These are phyloP conservation scores for Proterorhinus semilunaris DNA, from an alignment of 2,113 vertebrate genomes.

Conservation along the genomic window DNA sequence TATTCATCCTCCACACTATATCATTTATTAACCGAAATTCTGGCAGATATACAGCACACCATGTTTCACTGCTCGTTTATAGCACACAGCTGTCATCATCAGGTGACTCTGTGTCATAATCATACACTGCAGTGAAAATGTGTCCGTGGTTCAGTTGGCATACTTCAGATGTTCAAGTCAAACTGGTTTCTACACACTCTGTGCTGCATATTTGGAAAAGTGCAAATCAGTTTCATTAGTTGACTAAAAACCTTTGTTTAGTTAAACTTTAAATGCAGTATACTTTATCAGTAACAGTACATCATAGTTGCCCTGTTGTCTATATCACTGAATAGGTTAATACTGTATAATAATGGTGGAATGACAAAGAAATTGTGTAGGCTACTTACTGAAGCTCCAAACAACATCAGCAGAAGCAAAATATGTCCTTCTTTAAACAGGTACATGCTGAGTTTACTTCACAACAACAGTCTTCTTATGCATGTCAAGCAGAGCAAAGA, in stretches of 20 bases:
- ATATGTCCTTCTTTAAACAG: constrained; percentile 8
- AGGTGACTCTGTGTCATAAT: constrained; percentile 37
- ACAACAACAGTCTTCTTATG: fast-evolving
- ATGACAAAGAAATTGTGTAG: neutral
- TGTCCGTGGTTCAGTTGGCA: neutral
- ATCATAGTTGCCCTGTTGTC: neutral
- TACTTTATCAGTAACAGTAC: neutral
- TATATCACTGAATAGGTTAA: neutral
- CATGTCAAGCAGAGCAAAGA: fast-evolving
- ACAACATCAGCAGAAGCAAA: constrained; percentile 34
- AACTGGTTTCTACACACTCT: neutral
- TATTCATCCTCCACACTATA: too few species aligned
- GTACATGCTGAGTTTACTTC: constrained; percentile 29
- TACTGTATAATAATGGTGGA: neutral
- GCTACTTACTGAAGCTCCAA: constrained; percentile 54
- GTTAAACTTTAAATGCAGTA: too few species aligned
- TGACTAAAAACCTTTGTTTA: too few species aligned
- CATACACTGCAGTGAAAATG: neutral
- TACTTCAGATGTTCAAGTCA: neutral
- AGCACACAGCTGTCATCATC: constrained; percentile 11
- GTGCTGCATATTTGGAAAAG: neutral
- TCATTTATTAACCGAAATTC: neutral
- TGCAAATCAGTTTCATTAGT: too few species aligned
- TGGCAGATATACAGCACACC: neutral
- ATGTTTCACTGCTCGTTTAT: constrained; percentile 17